phyloP scores from a whole-genome alignment of 2,888 invertebrate genomes.

The Paralinhomoeus sp. region DNA sequence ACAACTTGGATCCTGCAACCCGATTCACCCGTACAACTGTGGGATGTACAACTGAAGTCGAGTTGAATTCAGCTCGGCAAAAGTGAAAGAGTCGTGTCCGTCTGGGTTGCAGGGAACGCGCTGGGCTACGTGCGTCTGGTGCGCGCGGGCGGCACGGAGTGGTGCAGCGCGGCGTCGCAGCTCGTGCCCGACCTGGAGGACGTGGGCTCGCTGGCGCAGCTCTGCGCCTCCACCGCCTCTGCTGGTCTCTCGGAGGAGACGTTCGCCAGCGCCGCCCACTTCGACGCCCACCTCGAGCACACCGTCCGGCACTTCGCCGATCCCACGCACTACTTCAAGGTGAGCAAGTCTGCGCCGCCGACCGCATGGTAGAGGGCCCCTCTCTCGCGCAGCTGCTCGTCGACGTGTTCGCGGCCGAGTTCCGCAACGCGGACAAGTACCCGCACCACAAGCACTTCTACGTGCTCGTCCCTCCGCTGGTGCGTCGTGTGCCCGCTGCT shows the following conservation, averaged over 20 bases:
- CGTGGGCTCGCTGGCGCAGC: not conserved
- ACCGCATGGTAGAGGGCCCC: too few species aligned
- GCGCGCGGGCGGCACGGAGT: slow-evolving; percentile 71
- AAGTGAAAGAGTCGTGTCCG: too few species aligned
- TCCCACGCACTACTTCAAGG: not conserved
- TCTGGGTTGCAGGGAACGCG: slow-evolving; percentile 54
- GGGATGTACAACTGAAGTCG: too few species aligned
- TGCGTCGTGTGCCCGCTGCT: slow-evolving; percentile 11
- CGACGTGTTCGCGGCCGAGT: slow-evolving; percentile 69
- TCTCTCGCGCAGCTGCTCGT: slow-evolving; percentile 44
- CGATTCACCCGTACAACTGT: too few species aligned
- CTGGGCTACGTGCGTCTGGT: slow-evolving; percentile 85
- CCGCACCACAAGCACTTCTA: slow-evolving; percentile 72
- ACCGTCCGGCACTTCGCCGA: too few species aligned
- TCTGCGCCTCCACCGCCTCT: not conserved
- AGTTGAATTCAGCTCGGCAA: too few species aligned
- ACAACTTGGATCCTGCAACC: too few species aligned
- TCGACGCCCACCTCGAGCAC: too few species aligned
- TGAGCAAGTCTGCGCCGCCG: not conserved
- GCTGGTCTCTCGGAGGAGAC: too few species aligned
- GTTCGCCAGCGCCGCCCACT: too few species aligned
- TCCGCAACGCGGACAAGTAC: slow-evolving; percentile 53
- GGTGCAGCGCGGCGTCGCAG: slow-evolving; percentile 65
- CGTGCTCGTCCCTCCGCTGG: slow-evolving; percentile 61
- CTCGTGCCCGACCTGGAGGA: slow-evolving; percentile 49